Evolutionary conservation across 2,888 invertebrate genomes (phyloP).

Genomic region (Nemapogon koenigi): DNA sequence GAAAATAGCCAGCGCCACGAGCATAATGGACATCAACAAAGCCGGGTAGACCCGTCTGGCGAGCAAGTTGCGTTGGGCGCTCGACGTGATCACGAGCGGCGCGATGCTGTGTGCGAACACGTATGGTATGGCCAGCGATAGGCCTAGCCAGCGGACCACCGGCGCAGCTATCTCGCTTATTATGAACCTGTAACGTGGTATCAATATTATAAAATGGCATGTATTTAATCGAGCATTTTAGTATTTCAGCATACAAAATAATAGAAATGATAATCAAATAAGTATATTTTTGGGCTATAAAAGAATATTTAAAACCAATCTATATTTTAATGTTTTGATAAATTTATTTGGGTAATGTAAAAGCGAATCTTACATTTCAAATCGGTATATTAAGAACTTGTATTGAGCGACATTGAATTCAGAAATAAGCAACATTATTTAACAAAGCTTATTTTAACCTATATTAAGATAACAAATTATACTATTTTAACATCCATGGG

Average conservation of each 20-base stretch:
- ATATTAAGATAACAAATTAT: no score
- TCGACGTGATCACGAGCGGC: conserved; percentile 70
- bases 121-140: conserved; percentile 93
- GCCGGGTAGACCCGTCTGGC: conserved; percentile 90
- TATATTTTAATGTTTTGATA: no score
- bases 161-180: conserved; percentile 88
- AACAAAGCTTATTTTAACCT: no score
- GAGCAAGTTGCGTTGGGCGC: conserved; percentile 75
- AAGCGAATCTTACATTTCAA: no score
- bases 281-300: neutral
- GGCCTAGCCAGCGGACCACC: conserved; percentile 85
- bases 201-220: no score
- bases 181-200: conserved; percentile 73
- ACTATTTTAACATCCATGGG: no score
- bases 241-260: no score
- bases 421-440: no score
- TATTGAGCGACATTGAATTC: no score
- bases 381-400: no score
- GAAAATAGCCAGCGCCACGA: conserved; percentile 75
- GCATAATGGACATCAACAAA: conserved; percentile 74
- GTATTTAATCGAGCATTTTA: no score
- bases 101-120: conserved; percentile 81
- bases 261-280: neutral
- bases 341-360: no score
- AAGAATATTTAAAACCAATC: neutral